Evolutionary conservation across 2,888 invertebrate genomes (phyloP), one percentile per base, ranked within the genome.

Genomic region (Latheticus oryzae): DNA sequence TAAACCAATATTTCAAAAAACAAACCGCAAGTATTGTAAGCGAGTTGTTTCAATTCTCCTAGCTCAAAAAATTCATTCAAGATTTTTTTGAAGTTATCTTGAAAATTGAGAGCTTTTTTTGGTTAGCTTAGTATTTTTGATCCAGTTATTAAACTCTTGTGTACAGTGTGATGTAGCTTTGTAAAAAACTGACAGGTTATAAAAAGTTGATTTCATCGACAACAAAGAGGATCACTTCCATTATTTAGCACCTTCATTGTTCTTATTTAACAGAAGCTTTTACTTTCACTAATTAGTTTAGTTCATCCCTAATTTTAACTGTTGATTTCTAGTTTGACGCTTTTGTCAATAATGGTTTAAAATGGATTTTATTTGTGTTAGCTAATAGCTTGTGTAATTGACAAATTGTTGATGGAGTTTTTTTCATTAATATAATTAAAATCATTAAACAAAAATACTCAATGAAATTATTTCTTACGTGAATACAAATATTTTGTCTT

Each of bases 251-350:
- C 42, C 3, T 26, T 11, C 16, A 42, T 42, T 42, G 26, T 42
- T 37, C 40, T 40, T 40, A 21, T 45, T 32, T 32, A 15, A 12
- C 45, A 13, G 32, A 45, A 33, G 32, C 23, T 21, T 45, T 45
- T 30, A 30, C 45, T 45, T 45, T 30, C 21, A 12, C 45, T 45
- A 45, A 45, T 45, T 45, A 45, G 42, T 32, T 32, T 12, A n/a
- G 9, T 32, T 13, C 32, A 17, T 30, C 7, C 28, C 9, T 30
- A 30, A 43, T 28, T 28, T 40, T 28, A 15, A 30, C 16, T 11
- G 19, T 17, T 12, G 17, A 12, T 23, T 40, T 21, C 21, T 32
- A 45, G 45, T 45, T 45, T 23, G 32, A 45, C 13, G 32, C 33
- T 45, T 42, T 45, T 32, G 32, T 30, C 45, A 30, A 45, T 45